Conservation (phyloP, 2,113 vertebrate species). For the Neotoma lepida region DNA sequence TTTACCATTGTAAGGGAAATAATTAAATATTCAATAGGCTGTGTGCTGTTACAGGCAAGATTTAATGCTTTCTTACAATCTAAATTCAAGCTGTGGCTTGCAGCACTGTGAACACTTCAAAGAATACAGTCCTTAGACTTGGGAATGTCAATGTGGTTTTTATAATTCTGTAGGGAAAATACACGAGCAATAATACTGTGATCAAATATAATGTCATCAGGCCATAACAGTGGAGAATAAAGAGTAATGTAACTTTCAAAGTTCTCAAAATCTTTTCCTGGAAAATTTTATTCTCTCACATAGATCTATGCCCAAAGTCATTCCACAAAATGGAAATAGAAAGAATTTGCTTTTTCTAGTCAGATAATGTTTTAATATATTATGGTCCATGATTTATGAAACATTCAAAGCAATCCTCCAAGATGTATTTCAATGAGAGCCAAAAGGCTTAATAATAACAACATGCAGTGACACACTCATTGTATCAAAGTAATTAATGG, state of each 20-base stretch:
- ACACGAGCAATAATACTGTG: neutral
- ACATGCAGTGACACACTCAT: neutral
- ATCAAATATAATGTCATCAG: neutral
- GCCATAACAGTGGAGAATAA: neutral
- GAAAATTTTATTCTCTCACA: neutral
- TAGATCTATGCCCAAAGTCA: neutral
- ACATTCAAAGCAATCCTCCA: neutral
- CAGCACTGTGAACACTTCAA: slow-evolving; percentile 24
- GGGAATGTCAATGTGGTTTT: slow-evolving; percentile 10
- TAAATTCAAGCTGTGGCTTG: slow-evolving; percentile 47
- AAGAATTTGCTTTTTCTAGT: neutral
- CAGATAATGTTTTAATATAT: slow-evolving; percentile 6
- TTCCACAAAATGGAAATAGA: neutral
- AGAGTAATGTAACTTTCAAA: neutral
- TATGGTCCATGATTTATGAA: neutral
- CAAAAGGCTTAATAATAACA: neutral
- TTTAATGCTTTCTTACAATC: slow-evolving; percentile 17
- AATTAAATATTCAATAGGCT: slow-evolving; percentile 57
- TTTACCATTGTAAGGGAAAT: slow-evolving; percentile 57
- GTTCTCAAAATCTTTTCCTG: neutral
- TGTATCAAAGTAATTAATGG: neutral
- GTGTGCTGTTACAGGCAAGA: slow-evolving; percentile 5
- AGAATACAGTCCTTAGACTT: slow-evolving; percentile 15
- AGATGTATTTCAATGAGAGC: neutral
- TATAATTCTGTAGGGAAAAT: slow-evolving; percentile 15